These are phyloP conservation scores for Salmo trutta DNA, from an alignment of 2,797 vertebrate species.

Conservation along the genomic window DNA sequence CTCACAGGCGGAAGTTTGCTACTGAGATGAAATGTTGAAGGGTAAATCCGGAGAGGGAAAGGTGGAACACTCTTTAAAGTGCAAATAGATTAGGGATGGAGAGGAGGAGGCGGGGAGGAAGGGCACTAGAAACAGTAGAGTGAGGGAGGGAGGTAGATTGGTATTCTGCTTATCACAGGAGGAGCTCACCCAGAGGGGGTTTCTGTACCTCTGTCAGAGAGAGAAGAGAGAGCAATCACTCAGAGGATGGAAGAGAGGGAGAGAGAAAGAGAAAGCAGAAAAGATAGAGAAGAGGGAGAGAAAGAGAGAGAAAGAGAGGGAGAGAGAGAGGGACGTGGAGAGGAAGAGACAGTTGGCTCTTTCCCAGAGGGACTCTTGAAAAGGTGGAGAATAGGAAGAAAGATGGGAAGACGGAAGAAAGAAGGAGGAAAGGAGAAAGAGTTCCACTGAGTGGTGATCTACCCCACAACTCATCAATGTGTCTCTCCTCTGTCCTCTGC, in stretches of 20 bases:
- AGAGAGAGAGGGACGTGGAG: neutral
- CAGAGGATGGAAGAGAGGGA: neutral
- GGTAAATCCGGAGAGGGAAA: slow-evolving; percentile 21
- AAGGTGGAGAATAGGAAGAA: neutral
- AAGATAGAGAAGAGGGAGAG: no score
- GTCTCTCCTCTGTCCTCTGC: neutral
- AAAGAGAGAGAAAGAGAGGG: neutral
- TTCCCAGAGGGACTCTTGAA: neutral
- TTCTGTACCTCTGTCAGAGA: slow-evolving; percentile 38
- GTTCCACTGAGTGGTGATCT: neutral
- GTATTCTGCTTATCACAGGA: slow-evolving; percentile 42
- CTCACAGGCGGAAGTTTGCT: neutral
- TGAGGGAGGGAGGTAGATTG: slow-evolving; percentile 40
- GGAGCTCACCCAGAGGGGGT: slow-evolving; percentile 24
- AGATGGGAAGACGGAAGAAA: neutral
- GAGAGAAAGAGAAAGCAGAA: no score
- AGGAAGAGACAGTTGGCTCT: neutral
- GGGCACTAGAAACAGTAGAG: slow-evolving; percentile 32
- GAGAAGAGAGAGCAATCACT: slow-evolving; percentile 10
- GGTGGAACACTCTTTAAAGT: slow-evolving; percentile 48
- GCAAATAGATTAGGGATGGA: slow-evolving; percentile 33
- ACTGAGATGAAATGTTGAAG: slow-evolving; percentile 4
- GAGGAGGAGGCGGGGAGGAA: slow-evolving; percentile 15
- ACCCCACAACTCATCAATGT: neutral
- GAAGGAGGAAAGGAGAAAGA: neutral